A percentile compares a stretch with the other conserved stretches of the same genome.
Conservation (phyloP, 2,113 vertebrate genomes). For the Pandion haliaetus region DNA sequence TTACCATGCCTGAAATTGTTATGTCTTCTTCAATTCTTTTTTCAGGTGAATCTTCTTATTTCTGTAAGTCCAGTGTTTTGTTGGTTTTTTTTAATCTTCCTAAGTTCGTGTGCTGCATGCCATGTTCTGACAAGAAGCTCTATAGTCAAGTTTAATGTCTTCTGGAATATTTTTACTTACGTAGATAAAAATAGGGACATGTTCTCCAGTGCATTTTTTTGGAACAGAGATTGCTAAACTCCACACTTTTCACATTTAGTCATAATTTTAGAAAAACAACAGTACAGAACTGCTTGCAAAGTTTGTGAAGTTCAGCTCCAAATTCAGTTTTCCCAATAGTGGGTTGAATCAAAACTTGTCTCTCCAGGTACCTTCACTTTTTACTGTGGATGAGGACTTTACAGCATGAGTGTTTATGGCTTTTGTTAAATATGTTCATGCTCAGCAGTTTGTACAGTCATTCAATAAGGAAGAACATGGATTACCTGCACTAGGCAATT, state of each 20-base stretch:
- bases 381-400: neutral
- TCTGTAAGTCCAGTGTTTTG: neutral
- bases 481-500: neutral
- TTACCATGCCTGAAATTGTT: neutral
- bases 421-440: neutral
- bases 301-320: conserved; percentile 19
- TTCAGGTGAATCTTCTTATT: neutral
- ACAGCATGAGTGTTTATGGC: neutral
- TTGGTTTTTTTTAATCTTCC: neutral
- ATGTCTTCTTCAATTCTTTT: neutral
- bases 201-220: conserved; percentile 62
- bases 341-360: neutral
- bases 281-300: neutral
- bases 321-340: neutral
- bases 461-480: neutral
- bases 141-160: conserved; percentile 45
- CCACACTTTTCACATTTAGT: conserved; percentile 58
- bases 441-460: neutral
- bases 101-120: neutral
- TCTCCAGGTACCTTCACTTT: neutral
- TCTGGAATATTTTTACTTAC: conserved; percentile 56
- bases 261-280: conserved; percentile 55
- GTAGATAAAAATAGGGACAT: conserved; percentile 56
- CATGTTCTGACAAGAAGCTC: conserved; percentile 6
- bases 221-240: conserved; percentile 57